A percentile compares a stretch with the other conserved stretches of the same genome.
phyloP scores from a whole-genome alignment of 2,797 vertebrate genomes.

The Galaxias olidus region DNA sequence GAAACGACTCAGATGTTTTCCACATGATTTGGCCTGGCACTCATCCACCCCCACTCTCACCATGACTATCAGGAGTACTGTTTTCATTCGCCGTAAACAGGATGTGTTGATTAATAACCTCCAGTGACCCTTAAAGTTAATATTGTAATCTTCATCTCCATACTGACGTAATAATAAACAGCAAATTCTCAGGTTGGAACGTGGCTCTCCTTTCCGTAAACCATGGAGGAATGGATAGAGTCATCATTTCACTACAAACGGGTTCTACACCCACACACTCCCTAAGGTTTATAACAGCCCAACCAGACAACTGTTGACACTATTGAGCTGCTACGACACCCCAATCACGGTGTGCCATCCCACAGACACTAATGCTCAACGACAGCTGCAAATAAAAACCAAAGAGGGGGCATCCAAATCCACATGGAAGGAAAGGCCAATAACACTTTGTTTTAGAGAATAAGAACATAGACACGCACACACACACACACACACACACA shows the following conservation, averaged over 20 bases:
- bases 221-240: conserved; percentile 3
- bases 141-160: conserved; percentile 50
- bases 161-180: conserved; percentile 56
- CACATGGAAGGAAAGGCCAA: conserved; percentile 39
- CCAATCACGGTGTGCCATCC: conserved; percentile 22
- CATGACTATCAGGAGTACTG: conserved; percentile 22
- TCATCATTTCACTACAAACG: conserved; percentile 49
- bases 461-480: conserved; percentile 22
- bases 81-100: conserved; percentile 62
- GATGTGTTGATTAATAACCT: conserved; percentile 51
- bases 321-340: conserved; percentile 18
- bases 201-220: conserved; percentile 28
- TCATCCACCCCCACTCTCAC: conserved; percentile 29
- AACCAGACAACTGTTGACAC: conserved; percentile 7
- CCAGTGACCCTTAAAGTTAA: conserved; percentile 37
- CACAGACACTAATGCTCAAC: conserved; percentile 36
- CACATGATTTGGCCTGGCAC: conserved; percentile 20
- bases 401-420: conserved; percentile 45
- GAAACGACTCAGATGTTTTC: background rate
- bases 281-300: no score
- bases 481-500: conserved; percentile 5
- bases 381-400: conserved; percentile 38
- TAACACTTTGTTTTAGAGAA: conserved; percentile 41
- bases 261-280: conserved; percentile 18
- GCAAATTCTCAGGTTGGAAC: conserved; percentile 43